Conservation (phyloP, 1,140 invertebrate species). For the Drosophila quadrilineata region DNA sequence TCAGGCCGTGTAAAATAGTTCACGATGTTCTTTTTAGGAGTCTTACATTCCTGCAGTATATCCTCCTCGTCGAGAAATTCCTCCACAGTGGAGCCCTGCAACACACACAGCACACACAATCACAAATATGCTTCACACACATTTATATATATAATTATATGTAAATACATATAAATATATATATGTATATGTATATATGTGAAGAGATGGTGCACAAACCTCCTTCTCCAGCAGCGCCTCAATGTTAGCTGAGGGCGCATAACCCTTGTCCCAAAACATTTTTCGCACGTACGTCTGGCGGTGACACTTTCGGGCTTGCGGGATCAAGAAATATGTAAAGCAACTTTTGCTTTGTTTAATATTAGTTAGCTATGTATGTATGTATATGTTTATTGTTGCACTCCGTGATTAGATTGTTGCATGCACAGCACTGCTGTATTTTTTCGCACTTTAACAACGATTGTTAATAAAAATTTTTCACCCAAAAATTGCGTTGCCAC, state of each 20-base stretch:
- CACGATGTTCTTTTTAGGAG: conserved; percentile 94
- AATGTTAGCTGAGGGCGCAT: conserved; percentile 87
- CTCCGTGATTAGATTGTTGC: conserved; percentile 20
- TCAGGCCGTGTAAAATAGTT: conserved; percentile 92
- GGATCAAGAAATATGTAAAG: conserved; percentile 43
- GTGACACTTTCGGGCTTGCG: conserved; percentile 74
- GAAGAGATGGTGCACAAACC: conserved; percentile 82
- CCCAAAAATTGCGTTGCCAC: conserved; percentile 48
- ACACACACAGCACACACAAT: background rate
- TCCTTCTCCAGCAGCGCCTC: conserved; percentile 89
- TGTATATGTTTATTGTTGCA: conserved; percentile 6
- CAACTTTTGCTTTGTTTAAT: conserved; percentile 39
- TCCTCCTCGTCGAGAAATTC: conserved; percentile 97
- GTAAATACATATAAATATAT: background rate
- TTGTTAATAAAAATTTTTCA: conserved; percentile 49
- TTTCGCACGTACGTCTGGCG: conserved; percentile 80
- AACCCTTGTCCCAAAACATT: conserved; percentile 93
- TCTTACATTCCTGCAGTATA: conserved; percentile 97
- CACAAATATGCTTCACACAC: background rate
- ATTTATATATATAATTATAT: background rate
- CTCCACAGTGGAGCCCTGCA: conserved; percentile 92
- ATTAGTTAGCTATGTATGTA: conserved; percentile 8
- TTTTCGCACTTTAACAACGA: conserved; percentile 43
- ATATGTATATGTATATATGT: background rate
- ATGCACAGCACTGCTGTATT: conserved; percentile 35